Evolutionary conservation across 2,797 vertebrate genomes (phyloP).

Genomic region (Nasua narica): DNA sequence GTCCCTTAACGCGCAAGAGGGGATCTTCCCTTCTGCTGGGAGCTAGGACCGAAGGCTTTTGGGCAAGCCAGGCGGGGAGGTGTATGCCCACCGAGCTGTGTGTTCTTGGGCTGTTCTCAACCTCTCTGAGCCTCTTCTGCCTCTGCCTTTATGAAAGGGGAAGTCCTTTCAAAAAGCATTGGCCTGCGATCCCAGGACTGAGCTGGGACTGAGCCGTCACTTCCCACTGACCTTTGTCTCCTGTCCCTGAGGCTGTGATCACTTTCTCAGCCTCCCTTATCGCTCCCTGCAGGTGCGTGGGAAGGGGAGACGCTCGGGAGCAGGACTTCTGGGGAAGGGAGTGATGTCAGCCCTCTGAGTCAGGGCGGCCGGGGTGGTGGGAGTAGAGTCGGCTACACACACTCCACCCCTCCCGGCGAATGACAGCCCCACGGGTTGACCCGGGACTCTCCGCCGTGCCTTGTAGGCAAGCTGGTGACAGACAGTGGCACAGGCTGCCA

Average conservation of each 20-base stretch:
- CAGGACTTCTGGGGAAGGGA: not conserved
- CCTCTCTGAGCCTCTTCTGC: not conserved
- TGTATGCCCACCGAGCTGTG: not conserved
- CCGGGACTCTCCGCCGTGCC: not conserved
- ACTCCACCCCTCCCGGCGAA: not conserved
- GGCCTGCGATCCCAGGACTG: not conserved
- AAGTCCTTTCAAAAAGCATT: not conserved
- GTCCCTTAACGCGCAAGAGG: not conserved
- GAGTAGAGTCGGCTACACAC: not conserved
- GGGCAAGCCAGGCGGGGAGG: not conserved
- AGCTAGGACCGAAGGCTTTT: not conserved
- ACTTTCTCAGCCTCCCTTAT: slow-evolving; percentile 66
- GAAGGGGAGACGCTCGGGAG: not conserved
- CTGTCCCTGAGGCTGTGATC: not conserved
- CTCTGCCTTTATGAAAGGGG: not conserved
- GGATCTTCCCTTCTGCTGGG: not conserved
- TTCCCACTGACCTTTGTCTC: not conserved
- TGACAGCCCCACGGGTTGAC: not conserved
- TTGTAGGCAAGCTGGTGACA: not conserved
- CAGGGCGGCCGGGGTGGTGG: not conserved
- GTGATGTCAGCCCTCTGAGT: slow-evolving; percentile 61
- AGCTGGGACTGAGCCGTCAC: not conserved
- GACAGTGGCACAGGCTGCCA: fast-evolving
- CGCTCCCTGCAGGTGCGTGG: not conserved
- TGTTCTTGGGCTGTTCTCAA: not conserved